Evolutionary conservation across 2,888 invertebrate genomes (phyloP).

Genomic region (Boloria selene): DNA sequence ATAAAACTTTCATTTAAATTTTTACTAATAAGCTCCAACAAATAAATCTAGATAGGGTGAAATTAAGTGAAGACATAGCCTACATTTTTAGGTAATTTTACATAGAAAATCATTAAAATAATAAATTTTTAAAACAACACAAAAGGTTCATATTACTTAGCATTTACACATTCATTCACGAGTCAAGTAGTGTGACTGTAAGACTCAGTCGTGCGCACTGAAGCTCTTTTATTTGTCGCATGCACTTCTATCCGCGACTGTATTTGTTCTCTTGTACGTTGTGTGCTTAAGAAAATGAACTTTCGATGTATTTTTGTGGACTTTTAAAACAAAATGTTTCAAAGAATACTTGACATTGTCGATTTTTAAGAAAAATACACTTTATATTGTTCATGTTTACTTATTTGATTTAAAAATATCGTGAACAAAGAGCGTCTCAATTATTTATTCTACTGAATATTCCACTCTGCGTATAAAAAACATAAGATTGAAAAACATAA

Average conservation of each 20-base stretch:
- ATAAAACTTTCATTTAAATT: too few species aligned
- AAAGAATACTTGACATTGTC: constrained; percentile 9
- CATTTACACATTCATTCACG: constrained; percentile 12
- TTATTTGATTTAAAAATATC: too few species aligned
- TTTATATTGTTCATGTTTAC: neutral
- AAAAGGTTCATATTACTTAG: neutral
- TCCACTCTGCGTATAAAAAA: too few species aligned
- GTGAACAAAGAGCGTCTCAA: too few species aligned
- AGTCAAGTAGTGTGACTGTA: constrained; percentile 30
- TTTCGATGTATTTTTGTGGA: constrained; percentile 41
- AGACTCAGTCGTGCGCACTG: constrained; percentile 14
- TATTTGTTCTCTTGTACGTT: constrained; percentile 44
- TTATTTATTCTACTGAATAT: too few species aligned
- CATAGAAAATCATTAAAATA: neutral
- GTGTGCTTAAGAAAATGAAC: constrained; percentile 42
- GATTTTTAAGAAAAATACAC: neutral
- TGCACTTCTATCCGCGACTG: constrained; percentile 49
- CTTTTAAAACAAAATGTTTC: constrained; percentile 27
- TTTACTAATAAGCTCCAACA: too few species aligned
- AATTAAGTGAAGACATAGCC: too few species aligned
- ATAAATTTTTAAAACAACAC: neutral
- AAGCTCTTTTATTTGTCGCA: constrained; percentile 38
- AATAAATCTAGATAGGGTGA: too few species aligned
- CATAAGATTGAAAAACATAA: too few species aligned
- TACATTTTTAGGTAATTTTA: too few species aligned